A percentile compares a stretch with the other conserved stretches of the same genome.
phyloP scores from a whole-genome alignment of 1,140 invertebrate species.

The Bombus terrestris region DNA sequence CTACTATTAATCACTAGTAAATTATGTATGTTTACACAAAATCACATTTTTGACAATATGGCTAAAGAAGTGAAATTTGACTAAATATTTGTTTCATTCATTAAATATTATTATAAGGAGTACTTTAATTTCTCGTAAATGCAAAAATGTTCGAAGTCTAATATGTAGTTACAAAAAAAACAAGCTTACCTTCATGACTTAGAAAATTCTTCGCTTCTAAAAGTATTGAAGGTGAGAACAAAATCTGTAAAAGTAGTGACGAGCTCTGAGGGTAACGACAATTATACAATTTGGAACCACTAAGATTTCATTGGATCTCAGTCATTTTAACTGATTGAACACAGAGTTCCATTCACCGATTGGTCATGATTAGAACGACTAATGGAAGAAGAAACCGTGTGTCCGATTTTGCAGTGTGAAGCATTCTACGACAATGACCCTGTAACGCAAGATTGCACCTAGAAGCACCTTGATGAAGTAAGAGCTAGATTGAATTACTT shows the following conservation, averaged over 20 bases:
- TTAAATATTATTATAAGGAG: too few species aligned
- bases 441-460: background rate
- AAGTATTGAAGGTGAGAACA: background rate
- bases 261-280: background rate
- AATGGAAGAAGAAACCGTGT: background rate
- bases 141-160: too few species aligned
- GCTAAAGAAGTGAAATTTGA: too few species aligned
- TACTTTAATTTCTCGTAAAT: too few species aligned
- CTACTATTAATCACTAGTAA: too few species aligned
- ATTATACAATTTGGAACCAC: background rate
- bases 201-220: too few species aligned
- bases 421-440: background rate
- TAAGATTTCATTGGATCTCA: background rate
- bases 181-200: too few species aligned
- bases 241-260: background rate
- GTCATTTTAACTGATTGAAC: conserved; percentile 41
- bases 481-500: conserved; percentile 36
- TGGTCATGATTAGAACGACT: background rate
- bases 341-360: background rate
- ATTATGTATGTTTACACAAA: too few species aligned
- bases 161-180: too few species aligned
- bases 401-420: background rate
- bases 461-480: background rate
- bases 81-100: too few species aligned
- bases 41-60: too few species aligned